A percentile compares a stretch with the other conserved stretches of the same genome.
Conservation (phyloP, 2,888 invertebrate genomes). For the Folsomia manolachei region DNA sequence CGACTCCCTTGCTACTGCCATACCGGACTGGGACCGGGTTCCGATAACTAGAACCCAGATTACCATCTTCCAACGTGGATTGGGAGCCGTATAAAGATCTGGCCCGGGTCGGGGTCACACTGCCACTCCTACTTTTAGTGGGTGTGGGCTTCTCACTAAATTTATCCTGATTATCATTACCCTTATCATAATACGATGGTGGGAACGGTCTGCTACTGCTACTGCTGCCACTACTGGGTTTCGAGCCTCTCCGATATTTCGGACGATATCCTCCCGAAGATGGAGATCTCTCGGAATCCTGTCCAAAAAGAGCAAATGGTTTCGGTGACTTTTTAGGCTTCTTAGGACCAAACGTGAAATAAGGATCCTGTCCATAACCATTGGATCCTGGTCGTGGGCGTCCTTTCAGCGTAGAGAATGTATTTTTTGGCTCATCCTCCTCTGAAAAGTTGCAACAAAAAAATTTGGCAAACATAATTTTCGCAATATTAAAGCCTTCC, state of each 20-base stretch:
- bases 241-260: no score
- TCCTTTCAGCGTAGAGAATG: background rate
- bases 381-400: background rate
- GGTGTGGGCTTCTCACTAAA: no score
- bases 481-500: no score
- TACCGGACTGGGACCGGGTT: background rate
- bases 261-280: background rate
- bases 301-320: no score
- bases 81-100: no score
- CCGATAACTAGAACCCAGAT: background rate
- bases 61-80: no score
- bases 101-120: no score
- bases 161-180: no score
- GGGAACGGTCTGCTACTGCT: background rate
- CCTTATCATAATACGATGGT: background rate
- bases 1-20: background rate
- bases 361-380: constrained; percentile 6
- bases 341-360: background rate
- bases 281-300: no score
- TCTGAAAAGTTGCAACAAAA: background rate
- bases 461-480: no score
- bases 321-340: background rate
- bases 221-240: background rate
- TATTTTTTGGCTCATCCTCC: background rate
- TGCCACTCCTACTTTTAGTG: no score